These are phyloP conservation scores for Neogobius melanostomus DNA, from an alignment of 2,113 vertebrate species.

Conservation along the genomic window DNA sequence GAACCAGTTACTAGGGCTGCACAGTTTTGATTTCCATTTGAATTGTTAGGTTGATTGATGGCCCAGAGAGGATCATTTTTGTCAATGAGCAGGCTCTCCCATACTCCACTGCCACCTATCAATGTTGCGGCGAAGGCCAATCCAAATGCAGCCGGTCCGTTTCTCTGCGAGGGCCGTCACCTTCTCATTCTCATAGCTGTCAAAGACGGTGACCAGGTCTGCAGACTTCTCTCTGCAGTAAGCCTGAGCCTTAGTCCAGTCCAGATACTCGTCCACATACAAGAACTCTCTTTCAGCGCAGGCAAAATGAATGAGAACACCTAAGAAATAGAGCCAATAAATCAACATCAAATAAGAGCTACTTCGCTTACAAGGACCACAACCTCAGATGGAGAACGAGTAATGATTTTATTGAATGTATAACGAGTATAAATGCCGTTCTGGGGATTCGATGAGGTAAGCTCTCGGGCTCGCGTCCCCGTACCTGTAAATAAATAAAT, in stretches of 20 bases:
- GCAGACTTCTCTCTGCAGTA: constrained; percentile 17
- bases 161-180: neutral
- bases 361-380: too few relatives aligned
- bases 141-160: neutral
- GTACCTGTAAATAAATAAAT: too few relatives aligned
- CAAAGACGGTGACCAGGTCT: constrained; percentile 17
- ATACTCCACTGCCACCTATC: constrained; percentile 17
- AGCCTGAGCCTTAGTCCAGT: constrained; percentile 19
- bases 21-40: neutral
- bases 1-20: neutral
- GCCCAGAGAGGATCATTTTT: neutral
- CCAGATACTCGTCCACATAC: neutral
- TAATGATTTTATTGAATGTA: too few relatives aligned
- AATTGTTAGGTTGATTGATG: neutral
- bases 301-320: neutral
- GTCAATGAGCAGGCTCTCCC: neutral
- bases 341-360: too few relatives aligned
- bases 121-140: constrained; percentile 3
- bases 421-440: too few relatives aligned
- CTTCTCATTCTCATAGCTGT: neutral
- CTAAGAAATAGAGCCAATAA: neutral
- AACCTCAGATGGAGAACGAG: too few relatives aligned
- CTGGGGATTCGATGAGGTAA: too few relatives aligned
- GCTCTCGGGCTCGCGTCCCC: too few relatives aligned
- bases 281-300: neutral